phyloP scores from a whole-genome alignment of 2,888 invertebrate genomes.

The Lampropteryx suffumata region DNA sequence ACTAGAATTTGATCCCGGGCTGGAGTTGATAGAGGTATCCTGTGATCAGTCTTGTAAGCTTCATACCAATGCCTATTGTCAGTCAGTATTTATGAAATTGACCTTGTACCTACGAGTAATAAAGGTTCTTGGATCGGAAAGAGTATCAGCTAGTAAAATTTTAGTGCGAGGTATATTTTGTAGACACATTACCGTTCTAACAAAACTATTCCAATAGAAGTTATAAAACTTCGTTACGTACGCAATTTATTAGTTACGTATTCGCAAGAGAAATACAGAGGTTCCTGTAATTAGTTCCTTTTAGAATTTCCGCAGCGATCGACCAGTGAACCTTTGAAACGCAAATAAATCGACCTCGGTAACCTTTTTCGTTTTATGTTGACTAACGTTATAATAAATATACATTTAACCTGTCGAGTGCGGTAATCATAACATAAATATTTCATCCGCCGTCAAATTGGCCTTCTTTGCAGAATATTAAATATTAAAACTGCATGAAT shows the following conservation, averaged over 20 bases:
- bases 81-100: too few species aligned
- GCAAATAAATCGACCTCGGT: conserved; percentile 47
- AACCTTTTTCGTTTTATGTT: conserved; percentile 34
- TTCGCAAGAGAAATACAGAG: conserved; percentile 30
- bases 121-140: too few species aligned
- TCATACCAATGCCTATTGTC: too few species aligned
- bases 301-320: conserved; percentile 42
- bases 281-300: conserved; percentile 56
- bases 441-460: conserved; percentile 24
- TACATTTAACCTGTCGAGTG: conserved; percentile 19
- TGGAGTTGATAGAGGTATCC: not conserved
- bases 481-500: conserved; percentile 23
- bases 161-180: too few species aligned
- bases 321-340: conserved; percentile 48
- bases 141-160: too few species aligned
- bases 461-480: conserved; percentile 19
- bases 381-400: conserved; percentile 32
- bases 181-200: not conserved
- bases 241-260: conserved; percentile 30
- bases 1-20: conserved; percentile 3
- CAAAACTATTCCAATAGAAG: conserved; percentile 11
- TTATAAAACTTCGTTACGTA: conserved; percentile 10
- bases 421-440: conserved; percentile 24
- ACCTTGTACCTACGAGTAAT: too few species aligned
- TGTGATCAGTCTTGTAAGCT: not conserved